Percentiles rank a stretch among this genome's conserved stretches.
Conservation (phyloP, 1,140 invertebrate genomes). For the Drosophila sturtevanti region DNA sequence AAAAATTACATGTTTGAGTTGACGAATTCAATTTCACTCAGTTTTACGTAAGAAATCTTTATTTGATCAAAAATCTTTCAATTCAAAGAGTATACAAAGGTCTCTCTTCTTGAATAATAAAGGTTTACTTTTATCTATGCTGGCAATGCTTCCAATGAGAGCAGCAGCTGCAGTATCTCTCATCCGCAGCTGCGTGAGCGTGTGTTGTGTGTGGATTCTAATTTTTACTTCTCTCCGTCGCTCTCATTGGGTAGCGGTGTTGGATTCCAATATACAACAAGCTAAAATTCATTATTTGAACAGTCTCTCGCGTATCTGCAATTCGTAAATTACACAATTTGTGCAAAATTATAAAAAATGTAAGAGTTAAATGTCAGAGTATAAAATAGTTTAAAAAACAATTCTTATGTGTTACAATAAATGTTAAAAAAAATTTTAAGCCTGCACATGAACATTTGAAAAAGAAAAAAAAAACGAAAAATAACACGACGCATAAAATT, state of each 20-base stretch:
- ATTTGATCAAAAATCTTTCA: too few species aligned
- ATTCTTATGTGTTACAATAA: slow-evolving; percentile 13
- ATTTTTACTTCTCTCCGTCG: slow-evolving; percentile 8
- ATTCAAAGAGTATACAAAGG: not conserved
- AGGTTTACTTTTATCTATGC: slow-evolving; percentile 10
- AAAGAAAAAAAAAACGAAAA: slow-evolving; percentile 27
- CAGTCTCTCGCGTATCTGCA: slow-evolving; percentile 62
- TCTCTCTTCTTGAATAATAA: not conserved
- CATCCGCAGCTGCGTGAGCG: not conserved
- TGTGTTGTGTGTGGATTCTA: not conserved
- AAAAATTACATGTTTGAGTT: too few species aligned
- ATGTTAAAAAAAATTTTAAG: slow-evolving; percentile 30
- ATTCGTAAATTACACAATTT: slow-evolving; percentile 76
- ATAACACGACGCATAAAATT: slow-evolving; percentile 12
- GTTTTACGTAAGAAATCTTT: too few species aligned
- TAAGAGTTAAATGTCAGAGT: slow-evolving; percentile 20
- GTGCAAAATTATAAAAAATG: slow-evolving; percentile 54
- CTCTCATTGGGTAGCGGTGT: slow-evolving; percentile 35
- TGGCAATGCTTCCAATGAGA: slow-evolving; percentile 51
- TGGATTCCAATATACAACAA: slow-evolving; percentile 69
- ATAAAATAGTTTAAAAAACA: slow-evolving; percentile 17
- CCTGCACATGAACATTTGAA: slow-evolving; percentile 24
- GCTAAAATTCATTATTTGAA: slow-evolving; percentile 50
- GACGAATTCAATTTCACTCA: too few species aligned
- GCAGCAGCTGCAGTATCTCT: slow-evolving; percentile 2